Percentiles rank a stretch among this genome's conserved stretches.
These are phyloP conservation scores for Megamerina dolium DNA, from an alignment of 2,888 invertebrate species.

Conservation along the genomic window DNA sequence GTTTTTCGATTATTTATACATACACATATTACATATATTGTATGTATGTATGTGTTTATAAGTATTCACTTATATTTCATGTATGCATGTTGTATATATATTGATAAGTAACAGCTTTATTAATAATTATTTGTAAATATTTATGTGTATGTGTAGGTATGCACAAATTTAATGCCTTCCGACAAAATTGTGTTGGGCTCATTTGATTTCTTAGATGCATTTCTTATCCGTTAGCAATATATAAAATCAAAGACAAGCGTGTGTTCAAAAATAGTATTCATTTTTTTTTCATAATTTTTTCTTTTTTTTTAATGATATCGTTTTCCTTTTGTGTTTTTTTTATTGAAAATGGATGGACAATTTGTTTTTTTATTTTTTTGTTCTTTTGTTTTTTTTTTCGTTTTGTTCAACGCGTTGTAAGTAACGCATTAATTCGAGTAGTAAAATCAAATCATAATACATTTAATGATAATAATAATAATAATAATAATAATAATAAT, in stretches of 20 bases:
- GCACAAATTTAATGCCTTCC: too few species aligned
- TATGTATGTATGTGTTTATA: constrained; percentile 1
- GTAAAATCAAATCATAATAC: too few species aligned
- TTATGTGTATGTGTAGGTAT: too few species aligned
- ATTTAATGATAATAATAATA: too few species aligned
- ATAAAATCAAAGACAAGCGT: constrained; percentile 16
- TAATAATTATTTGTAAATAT: constrained; percentile 2
- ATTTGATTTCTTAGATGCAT: too few species aligned
- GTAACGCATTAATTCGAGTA: too few species aligned
- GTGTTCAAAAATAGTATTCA: constrained; percentile 15
- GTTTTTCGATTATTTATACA: too few species aligned
- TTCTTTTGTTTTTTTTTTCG: constrained; percentile 3
- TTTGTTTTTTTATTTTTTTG: constrained; percentile 18
- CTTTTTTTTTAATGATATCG: constrained; percentile 7
- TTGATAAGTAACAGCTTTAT: constrained; percentile 36
- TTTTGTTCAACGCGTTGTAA: too few species aligned
- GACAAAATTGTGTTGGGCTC: too few species aligned
- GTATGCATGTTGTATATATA: constrained; percentile 17
- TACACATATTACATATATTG: too few species aligned
- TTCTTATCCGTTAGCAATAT: neutral
- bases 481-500: too few species aligned
- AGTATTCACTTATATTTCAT: constrained; percentile 2
- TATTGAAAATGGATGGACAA: constrained; percentile 31
- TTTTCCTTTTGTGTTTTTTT: constrained; percentile 15
- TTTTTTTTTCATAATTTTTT: too few species aligned